phyloP scores from a whole-genome alignment of 2,113 vertebrate species.

The Camarhynchus parvulus region DNA sequence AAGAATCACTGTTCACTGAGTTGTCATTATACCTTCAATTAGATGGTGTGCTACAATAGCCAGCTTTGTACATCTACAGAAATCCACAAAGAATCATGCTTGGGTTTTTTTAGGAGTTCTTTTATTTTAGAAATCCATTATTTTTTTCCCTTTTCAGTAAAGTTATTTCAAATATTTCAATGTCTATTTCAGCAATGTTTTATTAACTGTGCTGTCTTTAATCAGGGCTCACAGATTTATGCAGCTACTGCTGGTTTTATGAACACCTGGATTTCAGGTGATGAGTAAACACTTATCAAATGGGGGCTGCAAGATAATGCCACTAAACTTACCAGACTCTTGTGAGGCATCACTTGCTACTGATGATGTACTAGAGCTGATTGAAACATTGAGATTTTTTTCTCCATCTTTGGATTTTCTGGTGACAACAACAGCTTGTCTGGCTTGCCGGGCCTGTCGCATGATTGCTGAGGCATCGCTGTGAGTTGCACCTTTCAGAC shows the following conservation, averaged over 20 bases:
- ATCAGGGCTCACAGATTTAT: background rate
- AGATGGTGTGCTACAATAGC: background rate
- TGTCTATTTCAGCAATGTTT: background rate
- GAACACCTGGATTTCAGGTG: background rate
- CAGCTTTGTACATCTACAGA: background rate
- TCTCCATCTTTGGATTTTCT: slow-evolving; percentile 71
- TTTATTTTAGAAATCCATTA: background rate
- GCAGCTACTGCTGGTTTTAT: background rate
- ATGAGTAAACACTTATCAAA: background rate
- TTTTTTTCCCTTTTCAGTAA: background rate
- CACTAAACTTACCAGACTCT: slow-evolving; percentile 14
- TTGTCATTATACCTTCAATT: background rate
- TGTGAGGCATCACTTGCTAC: slow-evolving; percentile 32
- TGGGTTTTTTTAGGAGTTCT: background rate
- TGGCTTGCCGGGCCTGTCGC: slow-evolving; percentile 83
- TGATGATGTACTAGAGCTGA: slow-evolving; percentile 21
- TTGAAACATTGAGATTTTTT: background rate
- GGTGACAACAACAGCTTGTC: slow-evolving; percentile 89
- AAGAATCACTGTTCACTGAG: background rate
- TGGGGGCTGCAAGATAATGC: background rate
- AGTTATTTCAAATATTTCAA: background rate
- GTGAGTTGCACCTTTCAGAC: slow-evolving; percentile 85
- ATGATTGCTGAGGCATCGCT: slow-evolving; percentile 82
- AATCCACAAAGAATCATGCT: background rate
- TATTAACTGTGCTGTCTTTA: background rate